Evolutionary conservation across 2,113 vertebrate genomes (phyloP).

Genomic region (Strigops habroptila): DNA sequence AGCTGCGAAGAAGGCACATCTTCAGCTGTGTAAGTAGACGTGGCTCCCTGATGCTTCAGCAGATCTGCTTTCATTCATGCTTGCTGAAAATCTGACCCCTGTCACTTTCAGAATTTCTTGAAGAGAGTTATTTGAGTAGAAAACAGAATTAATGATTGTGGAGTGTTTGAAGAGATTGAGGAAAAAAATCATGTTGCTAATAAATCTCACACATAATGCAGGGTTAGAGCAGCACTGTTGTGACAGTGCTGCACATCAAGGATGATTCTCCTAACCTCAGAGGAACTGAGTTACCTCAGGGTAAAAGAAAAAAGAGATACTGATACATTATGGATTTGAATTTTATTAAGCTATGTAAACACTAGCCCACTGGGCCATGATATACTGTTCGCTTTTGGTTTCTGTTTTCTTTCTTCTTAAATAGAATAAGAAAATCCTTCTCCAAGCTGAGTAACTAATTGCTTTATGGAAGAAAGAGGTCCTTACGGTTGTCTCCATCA

Average conservation of each 20-base stretch:
- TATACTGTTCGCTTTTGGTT: background rate
- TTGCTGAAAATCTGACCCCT: background rate
- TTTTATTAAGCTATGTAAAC: conserved; percentile 33
- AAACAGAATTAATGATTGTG: background rate
- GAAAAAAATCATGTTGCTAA: background rate
- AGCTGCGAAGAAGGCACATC: background rate
- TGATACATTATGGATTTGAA: background rate
- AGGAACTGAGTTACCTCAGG: background rate
- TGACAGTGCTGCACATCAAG: background rate
- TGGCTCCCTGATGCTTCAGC: background rate
- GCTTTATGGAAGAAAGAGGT: background rate
- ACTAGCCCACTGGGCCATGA: background rate
- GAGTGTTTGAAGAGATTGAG: background rate
- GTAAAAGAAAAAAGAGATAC: conserved; percentile 22
- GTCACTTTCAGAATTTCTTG: background rate
- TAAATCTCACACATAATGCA: background rate
- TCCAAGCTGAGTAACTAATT: background rate
- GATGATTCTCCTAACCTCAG: background rate
- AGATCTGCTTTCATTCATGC: background rate
- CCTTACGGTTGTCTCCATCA: background rate
- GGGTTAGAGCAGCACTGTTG: background rate
- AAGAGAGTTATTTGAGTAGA: background rate
- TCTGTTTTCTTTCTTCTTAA: conserved; percentile 1
- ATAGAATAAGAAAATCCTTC: background rate
- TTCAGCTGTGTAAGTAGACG: background rate